Evolutionary conservation across 2,113 vertebrate genomes (phyloP).

Genomic region (Dermatemys mawii): DNA sequence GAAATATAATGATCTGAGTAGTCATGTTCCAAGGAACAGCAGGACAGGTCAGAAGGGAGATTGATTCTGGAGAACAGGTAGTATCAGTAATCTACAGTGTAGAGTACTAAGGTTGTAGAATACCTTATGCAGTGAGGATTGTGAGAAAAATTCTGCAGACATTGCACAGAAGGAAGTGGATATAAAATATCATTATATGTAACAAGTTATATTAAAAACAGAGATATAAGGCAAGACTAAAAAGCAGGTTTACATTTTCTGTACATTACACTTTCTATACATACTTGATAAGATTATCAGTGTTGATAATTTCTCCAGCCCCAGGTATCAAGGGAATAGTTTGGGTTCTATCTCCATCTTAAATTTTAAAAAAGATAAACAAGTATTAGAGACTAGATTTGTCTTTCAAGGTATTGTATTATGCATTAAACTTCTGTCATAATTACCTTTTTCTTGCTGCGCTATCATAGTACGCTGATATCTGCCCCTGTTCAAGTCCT

Average conservation of each 20-base stretch:
- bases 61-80: not conserved
- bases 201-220: not conserved
- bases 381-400: constrained; percentile 33
- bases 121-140: not conserved
- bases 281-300: constrained; percentile 95
- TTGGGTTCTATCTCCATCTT: constrained; percentile 76
- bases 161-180: not conserved
- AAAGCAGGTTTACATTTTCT: not conserved
- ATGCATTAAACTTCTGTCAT: not conserved
- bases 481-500: constrained; percentile 93
- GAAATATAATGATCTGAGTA: not conserved
- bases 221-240: fast-evolving
- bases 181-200: not conserved
- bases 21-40: not conserved
- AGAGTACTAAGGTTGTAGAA: not conserved
- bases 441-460: constrained; percentile 87
- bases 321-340: constrained; percentile 85
- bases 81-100: not conserved
- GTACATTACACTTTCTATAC: constrained; percentile 70
- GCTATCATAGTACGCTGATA: constrained; percentile 96
- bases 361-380: constrained; percentile 55
- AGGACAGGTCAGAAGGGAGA: not conserved
- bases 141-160: not conserved
- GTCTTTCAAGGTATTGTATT: not conserved
- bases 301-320: constrained; percentile 88